A percentile compares a stretch with the other conserved stretches of the same genome.
Conservation (phyloP, 1,140 invertebrate species). For the Trichogramma pretiosum region DNA sequence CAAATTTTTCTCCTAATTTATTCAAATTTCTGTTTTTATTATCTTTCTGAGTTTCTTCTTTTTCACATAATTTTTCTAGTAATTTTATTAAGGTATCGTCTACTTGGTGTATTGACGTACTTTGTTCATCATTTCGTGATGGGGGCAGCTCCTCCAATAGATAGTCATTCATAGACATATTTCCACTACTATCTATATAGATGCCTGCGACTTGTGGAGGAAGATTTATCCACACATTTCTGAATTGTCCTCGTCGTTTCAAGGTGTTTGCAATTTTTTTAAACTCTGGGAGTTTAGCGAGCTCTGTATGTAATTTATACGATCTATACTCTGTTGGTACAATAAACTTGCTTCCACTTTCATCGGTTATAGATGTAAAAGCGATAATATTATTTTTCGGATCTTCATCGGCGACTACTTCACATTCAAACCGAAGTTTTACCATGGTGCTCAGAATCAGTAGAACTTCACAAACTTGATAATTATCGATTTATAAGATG, state of each 20-base stretch:
- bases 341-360: background rate
- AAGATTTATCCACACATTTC: slow-evolving; percentile 1
- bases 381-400: background rate
- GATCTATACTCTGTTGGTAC: background rate
- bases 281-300: background rate
- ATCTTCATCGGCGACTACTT: background rate
- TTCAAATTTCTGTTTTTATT: slow-evolving; percentile 1
- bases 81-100: too few species aligned
- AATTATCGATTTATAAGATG: slow-evolving; percentile 2
- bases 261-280: background rate
- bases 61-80: too few species aligned
- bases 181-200: background rate
- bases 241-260: background rate
- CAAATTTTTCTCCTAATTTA: background rate
- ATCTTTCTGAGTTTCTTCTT: background rate
- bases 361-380: background rate
- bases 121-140: too few species aligned
- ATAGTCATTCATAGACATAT: background rate
- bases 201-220: background rate
- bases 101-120: too few species aligned
- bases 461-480: too few species aligned
- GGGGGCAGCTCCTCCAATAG: background rate
- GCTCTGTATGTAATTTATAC: background rate
- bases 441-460: background rate
- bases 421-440: background rate